These are phyloP conservation scores for Azorinus chamasolen DNA, from an alignment of 2,888 invertebrate species.

Conservation along the genomic window DNA sequence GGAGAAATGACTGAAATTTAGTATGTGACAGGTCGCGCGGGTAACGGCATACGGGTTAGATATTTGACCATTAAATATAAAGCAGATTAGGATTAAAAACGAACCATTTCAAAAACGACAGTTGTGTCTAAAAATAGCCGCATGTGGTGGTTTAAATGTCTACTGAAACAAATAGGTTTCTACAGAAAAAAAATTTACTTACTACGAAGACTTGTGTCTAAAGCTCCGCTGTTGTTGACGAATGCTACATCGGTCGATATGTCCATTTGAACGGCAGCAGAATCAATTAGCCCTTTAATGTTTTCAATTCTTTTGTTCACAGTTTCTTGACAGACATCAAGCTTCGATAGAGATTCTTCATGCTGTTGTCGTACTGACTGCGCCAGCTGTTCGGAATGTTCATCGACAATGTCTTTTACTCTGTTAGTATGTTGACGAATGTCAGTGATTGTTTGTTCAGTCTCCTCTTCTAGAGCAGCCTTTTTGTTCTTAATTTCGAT, in stretches of 20 bases:
- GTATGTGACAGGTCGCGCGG: too few relatives aligned
- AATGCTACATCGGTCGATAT: slow-evolving; percentile 56
- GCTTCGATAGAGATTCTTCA: slow-evolving; percentile 49
- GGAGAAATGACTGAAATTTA: too few relatives aligned
- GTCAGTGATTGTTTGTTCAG: slow-evolving; percentile 39
- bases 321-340: slow-evolving; percentile 49
- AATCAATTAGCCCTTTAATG: slow-evolving; percentile 48
- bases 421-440: slow-evolving; percentile 50
- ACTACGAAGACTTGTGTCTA: slow-evolving; percentile 54
- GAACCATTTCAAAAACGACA: not conserved
- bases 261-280: slow-evolving; percentile 56
- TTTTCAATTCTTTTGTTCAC: slow-evolving; percentile 48
- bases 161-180: too few relatives aligned
- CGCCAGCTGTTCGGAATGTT: slow-evolving; percentile 43
- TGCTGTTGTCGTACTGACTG: slow-evolving; percentile 46
- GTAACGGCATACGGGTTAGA: too few relatives aligned
- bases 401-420: slow-evolving; percentile 58
- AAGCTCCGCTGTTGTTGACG: slow-evolving; percentile 39
- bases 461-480: slow-evolving; percentile 49
- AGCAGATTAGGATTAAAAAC: too few relatives aligned
- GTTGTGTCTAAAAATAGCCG: not conserved
- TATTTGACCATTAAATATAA: too few relatives aligned
- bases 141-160: too few relatives aligned
- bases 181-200: too few relatives aligned
- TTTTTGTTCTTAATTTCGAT: slow-evolving; percentile 53